These are phyloP conservation scores for Synanthedon myopaeformis DNA, from an alignment of 2,888 invertebrate genomes.

Conservation along the genomic window DNA sequence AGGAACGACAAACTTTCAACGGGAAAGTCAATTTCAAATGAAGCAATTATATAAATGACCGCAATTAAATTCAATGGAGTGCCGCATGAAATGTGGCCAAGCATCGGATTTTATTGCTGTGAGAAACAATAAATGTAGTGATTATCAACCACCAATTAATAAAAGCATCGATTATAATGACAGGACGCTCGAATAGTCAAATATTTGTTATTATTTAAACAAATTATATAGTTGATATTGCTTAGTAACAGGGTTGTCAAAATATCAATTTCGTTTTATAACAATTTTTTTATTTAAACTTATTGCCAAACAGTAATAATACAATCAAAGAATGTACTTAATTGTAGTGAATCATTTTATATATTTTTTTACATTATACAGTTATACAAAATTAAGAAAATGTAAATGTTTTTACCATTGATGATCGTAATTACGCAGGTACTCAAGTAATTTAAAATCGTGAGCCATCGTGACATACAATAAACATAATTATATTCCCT, in stretches of 20 bases:
- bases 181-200: constrained; percentile 17
- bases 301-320: too few species aligned
- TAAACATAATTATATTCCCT: neutral
- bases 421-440: constrained; percentile 21
- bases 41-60: constrained; percentile 60
- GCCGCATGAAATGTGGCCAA: constrained; percentile 47
- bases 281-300: too few species aligned
- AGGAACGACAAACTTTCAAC: constrained; percentile 49
- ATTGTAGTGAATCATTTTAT: too few species aligned
- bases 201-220: constrained; percentile 42
- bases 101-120: constrained; percentile 52
- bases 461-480: neutral
- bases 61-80: constrained; percentile 61
- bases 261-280: too few species aligned
- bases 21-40: constrained; percentile 50
- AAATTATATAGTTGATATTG: constrained; percentile 42
- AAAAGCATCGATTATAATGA: constrained; percentile 34
- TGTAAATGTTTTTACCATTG: too few species aligned
- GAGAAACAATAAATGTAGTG: constrained; percentile 57
- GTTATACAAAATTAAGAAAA: too few species aligned
- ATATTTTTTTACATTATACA: too few species aligned
- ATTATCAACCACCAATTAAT: constrained; percentile 51
- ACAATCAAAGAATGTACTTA: too few species aligned
- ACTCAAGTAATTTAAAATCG: constrained; percentile 11
- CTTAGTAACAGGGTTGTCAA: constrained; percentile 14